Base-by-base conservation (phyloP, 2,888 invertebrate genomes). In the Branchellion lobata region DNA sequence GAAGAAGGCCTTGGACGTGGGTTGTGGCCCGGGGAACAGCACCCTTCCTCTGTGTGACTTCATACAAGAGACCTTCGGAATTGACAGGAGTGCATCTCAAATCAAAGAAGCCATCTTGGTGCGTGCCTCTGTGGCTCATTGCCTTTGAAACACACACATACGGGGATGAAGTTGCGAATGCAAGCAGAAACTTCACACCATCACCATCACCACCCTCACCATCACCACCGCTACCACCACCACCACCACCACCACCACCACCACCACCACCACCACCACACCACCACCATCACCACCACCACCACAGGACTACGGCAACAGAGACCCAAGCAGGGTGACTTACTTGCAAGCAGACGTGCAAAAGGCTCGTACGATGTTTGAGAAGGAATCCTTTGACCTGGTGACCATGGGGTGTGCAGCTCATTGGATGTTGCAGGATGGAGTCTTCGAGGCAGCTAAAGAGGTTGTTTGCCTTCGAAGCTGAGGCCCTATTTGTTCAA, bases 391-490 rank as follows among this genome's bases (percentile, higher is more conserved):
- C 51, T 78, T 81, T 29, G 81, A 81, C 69, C 83, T 89, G 57
- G 84, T 89, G 1, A 89, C 88, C 1, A 85, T 87, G 0, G 86
- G 40, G 14, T 5, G 5, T 5, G 40, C 40, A 5, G 40, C 40
- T 40, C 40, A 40, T 14, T 40, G 40, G 40, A 40, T 40, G 40
- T 14, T 40, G 40, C 40, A 40, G 40, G 40, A 14, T 8, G 40
- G 14, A 5, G 8, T 40, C 40, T 40, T 40, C 40, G 8, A 40
- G 8, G 5, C 14, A 5, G 8, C 87, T 1, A 61, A n/a, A 8
- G 8, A 65, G 24, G 65, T 27, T 29, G 5, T 65, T 11, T 5
- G 8, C 3, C 24, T 65, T 65, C 65, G n/a, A n/a, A n/a, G n/a
- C n/a, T n/a, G n/a, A n/a, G n/a, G n/a, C n/a, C 14, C 40, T 40